These are phyloP conservation scores for Rhinopomastus cyanomelas DNA, from an alignment of 2,113 vertebrate species.

Conservation along the genomic window DNA sequence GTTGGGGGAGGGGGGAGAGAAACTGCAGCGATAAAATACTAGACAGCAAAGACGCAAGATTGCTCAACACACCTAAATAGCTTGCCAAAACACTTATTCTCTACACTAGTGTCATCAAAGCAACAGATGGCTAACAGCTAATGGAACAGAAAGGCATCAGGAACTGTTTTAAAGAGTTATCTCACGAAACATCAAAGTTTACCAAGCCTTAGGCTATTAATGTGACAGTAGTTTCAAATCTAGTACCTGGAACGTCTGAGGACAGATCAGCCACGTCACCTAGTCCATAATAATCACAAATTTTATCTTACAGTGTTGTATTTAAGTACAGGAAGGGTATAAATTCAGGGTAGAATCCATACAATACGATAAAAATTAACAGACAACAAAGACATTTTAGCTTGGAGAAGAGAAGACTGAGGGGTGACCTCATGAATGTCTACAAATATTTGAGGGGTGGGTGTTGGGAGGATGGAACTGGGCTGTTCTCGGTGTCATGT, in stretches of 20 bases:
- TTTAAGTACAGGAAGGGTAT: background rate
- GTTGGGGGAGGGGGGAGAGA: background rate
- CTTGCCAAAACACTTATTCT: conserved; percentile 67
- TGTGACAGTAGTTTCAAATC: conserved; percentile 5
- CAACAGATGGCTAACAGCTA: conserved; percentile 70
- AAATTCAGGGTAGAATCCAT: background rate
- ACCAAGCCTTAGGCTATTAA: conserved; percentile 39
- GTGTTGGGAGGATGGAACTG: too few relatives aligned
- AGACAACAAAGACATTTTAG: background rate
- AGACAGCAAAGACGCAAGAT: conserved; percentile 64
- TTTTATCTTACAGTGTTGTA: background rate
- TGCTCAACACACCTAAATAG: conserved; percentile 65
- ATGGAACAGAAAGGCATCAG: conserved; percentile 57
- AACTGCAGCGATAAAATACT: conserved; percentile 49
- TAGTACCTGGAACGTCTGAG: conserved; percentile 7
- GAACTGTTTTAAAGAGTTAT: conserved; percentile 57
- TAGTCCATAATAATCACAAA: background rate
- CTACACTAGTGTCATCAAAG: conserved; percentile 69
- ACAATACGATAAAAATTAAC: background rate
- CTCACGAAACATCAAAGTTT: conserved; percentile 53
- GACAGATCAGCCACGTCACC: background rate
- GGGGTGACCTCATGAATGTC: too few relatives aligned
- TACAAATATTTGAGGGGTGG: too few relatives aligned
- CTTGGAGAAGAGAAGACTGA: too few relatives aligned
- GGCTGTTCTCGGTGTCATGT: too few relatives aligned